Percentiles rank a stretch among this genome's conserved stretches.
Evolutionary conservation across 1,140 invertebrate species (phyloP).

Genomic region (Macrocentrus cingulum): DNA sequence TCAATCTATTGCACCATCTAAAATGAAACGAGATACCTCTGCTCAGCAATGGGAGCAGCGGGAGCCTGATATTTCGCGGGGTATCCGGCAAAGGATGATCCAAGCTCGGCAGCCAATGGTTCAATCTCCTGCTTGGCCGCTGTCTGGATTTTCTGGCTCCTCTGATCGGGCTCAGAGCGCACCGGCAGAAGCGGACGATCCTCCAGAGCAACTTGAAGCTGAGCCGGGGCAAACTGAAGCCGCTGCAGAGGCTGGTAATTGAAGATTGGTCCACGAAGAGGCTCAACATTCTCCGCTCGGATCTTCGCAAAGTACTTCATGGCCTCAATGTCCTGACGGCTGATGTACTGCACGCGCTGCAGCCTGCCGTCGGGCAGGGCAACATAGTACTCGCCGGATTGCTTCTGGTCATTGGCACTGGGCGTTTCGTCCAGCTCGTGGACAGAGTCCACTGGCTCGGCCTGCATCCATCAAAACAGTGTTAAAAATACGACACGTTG

Average conservation of each 20-base stretch:
- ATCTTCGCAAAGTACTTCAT: slow-evolving; percentile 62
- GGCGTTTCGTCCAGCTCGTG: slow-evolving; percentile 51
- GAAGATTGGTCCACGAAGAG: slow-evolving; percentile 60
- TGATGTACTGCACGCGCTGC: slow-evolving; percentile 59
- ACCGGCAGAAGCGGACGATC: slow-evolving; percentile 2
- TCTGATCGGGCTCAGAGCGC: slow-evolving; percentile 1
- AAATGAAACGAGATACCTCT: slow-evolving; percentile 47
- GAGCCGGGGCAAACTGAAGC: slow-evolving; percentile 40
- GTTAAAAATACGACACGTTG: background rate
- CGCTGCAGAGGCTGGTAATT: slow-evolving; percentile 57
- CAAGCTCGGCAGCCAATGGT: slow-evolving; percentile 28
- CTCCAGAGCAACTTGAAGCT: slow-evolving; percentile 33
- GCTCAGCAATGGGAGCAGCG: slow-evolving; percentile 32
- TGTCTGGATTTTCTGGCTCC: background rate
- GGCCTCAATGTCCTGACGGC: slow-evolving; percentile 56
- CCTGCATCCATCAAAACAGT: slow-evolving; percentile 30
- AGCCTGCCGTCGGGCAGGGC: slow-evolving; percentile 60
- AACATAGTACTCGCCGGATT: slow-evolving; percentile 59
- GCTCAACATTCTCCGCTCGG: slow-evolving; percentile 60
- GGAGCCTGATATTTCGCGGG: slow-evolving; percentile 42
- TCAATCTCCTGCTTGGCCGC: slow-evolving; percentile 26
- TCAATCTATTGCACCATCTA: slow-evolving; percentile 13
- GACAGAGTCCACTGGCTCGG: slow-evolving; percentile 43
- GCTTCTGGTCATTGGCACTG: slow-evolving; percentile 39
- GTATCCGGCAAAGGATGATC: slow-evolving; percentile 40